phyloP scores from a whole-genome alignment of 2,797 vertebrate genomes.

The Cephalopachus bancanus region DNA sequence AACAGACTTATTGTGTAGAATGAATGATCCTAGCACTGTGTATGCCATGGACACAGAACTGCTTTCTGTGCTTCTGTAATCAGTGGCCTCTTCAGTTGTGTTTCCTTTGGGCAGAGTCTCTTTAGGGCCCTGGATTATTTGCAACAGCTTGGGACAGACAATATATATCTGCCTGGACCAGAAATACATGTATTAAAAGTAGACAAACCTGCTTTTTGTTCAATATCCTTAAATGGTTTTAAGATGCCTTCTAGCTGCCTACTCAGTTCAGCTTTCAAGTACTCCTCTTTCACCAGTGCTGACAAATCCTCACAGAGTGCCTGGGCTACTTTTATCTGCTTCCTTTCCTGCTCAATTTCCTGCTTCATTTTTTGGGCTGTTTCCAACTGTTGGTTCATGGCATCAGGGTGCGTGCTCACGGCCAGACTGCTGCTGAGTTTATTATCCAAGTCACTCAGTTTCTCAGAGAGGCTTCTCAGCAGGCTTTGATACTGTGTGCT shows the following conservation, averaged over 20 bases:
- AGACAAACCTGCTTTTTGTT: slow-evolving; percentile 96
- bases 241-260: slow-evolving; percentile 95
- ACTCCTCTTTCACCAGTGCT: slow-evolving; percentile 95
- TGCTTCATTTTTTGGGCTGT: slow-evolving; percentile 92
- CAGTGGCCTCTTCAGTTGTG: fast-evolving
- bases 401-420: slow-evolving; percentile 93
- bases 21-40: fast-evolving
- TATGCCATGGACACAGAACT: not conserved
- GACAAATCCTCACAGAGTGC: slow-evolving; percentile 93
- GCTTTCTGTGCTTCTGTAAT: fast-evolving
- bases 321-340: slow-evolving; percentile 93
- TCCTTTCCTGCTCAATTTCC: slow-evolving; percentile 93
- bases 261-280: slow-evolving; percentile 95
- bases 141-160: not conserved
- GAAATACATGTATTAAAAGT: not conserved
- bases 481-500: slow-evolving; percentile 94
- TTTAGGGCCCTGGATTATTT: not conserved
- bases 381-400: slow-evolving; percentile 95
- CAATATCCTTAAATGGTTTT: slow-evolving; percentile 95
- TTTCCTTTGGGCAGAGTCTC: not conserved
- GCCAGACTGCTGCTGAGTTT: slow-evolving; percentile 91
- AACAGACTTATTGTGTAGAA: no score
- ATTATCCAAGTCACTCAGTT: slow-evolving; percentile 90
- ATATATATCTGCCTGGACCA: not conserved
- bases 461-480: slow-evolving; percentile 92